Conservation (phyloP, 30 jellyfish, hydroid and myxozoan species). For the Clytia hemisphaerica region DNA sequence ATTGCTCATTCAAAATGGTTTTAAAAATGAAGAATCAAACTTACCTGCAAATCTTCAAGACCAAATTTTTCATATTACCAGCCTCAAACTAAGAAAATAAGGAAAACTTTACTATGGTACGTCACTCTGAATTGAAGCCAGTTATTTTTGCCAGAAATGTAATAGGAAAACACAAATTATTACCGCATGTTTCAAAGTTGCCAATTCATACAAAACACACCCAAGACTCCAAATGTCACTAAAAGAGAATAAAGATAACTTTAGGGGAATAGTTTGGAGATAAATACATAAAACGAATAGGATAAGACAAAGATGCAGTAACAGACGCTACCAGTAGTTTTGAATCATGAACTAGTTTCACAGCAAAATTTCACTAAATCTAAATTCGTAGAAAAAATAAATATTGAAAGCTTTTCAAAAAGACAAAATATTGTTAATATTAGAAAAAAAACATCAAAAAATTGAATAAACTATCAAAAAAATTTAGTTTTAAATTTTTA, state of each 20-base stretch:
- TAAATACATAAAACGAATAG: too few species aligned
- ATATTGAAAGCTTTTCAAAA: neutral
- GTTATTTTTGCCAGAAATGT: too few species aligned
- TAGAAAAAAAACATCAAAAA: neutral
- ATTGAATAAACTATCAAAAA: neutral
- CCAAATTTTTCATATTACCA: constrained; percentile 86
- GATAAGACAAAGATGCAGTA: too few species aligned
- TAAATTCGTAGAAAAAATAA: too few species aligned
- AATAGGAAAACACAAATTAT: too few species aligned
- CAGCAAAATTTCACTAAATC: too few species aligned
- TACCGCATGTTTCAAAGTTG: constrained; percentile 92
- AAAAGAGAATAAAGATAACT: neutral
- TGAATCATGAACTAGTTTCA: too few species aligned
- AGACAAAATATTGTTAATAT: neutral
- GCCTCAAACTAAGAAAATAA: constrained; percentile 69
- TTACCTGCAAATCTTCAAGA: constrained; percentile 80
- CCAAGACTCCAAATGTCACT: constrained; percentile 99
- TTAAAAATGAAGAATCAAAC: neutral
- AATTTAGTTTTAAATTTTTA: too few species aligned
- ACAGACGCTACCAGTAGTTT: too few species aligned
- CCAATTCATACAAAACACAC: constrained; percentile 84
- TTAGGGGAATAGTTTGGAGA: neutral
- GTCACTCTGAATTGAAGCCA: too few species aligned
- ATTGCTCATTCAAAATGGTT: too few species aligned
- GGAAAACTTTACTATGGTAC: neutral